These are phyloP conservation scores for Crotalus viridis DNA, from an alignment of 2,113 vertebrate genomes.

Conservation along the genomic window DNA sequence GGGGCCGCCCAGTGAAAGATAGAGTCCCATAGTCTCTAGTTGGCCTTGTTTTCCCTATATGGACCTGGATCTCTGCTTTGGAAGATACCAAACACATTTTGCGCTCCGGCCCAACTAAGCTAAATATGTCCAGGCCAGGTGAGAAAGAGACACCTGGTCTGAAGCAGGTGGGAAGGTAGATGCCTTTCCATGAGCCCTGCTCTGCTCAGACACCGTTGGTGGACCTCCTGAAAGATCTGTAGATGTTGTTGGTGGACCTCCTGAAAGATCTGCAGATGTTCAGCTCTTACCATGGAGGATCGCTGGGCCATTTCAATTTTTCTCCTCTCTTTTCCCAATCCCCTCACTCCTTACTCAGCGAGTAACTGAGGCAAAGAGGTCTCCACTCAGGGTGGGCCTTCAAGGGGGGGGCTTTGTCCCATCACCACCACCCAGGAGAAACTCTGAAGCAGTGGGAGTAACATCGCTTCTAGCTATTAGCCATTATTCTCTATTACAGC, in stretches of 20 bases:
- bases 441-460: background rate
- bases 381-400: background rate
- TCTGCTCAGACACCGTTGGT: background rate
- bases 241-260: background rate
- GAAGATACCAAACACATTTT: background rate
- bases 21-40: background rate
- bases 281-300: background rate
- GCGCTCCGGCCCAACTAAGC: background rate
- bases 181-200: background rate
- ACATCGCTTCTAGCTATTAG: background rate
- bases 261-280: background rate
- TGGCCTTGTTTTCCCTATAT: background rate
- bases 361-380: background rate
- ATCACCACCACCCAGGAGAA: background rate
- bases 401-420: background rate
- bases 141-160: background rate
- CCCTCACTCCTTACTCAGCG: background rate
- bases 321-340: background rate
- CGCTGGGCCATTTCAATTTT: background rate
- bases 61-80: background rate
- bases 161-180: background rate
- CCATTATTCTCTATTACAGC: background rate
- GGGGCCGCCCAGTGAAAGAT: background rate
- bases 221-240: background rate
- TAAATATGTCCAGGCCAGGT: no score